phyloP scores from a whole-genome alignment of 2,113 vertebrate genomes.

The Plecturocebus donacophilus region DNA sequence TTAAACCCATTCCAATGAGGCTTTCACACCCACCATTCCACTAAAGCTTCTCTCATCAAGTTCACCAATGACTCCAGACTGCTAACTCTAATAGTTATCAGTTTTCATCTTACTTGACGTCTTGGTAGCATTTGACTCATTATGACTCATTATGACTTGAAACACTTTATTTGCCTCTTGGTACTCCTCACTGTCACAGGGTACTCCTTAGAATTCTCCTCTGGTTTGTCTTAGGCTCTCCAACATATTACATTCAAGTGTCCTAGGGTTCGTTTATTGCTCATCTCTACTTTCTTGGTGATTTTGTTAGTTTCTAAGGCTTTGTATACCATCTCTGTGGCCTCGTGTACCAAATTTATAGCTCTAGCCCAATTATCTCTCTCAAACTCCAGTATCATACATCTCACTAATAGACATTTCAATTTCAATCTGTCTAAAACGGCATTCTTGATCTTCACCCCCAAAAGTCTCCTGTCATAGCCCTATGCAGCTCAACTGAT shows the following conservation, averaged over 20 bases:
- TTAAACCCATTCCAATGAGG: not conserved
- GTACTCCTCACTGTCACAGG: not conserved
- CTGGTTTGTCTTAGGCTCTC: not conserved
- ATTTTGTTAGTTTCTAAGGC: not conserved
- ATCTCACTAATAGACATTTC: not conserved
- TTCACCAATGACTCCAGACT: not conserved
- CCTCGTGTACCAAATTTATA: not conserved
- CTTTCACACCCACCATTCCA: not conserved
- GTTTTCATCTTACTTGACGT: not conserved
- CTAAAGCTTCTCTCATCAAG: not conserved
- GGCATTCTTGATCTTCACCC: not conserved
- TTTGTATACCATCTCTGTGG: not conserved
- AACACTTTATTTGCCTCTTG: not conserved
- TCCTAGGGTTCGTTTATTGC: not conserved
- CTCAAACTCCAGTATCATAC: not conserved
- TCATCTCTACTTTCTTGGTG: not conserved
- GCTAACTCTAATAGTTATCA: not conserved
- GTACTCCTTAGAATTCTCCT: not conserved
- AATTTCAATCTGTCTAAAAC: not conserved
- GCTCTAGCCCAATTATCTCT: not conserved
- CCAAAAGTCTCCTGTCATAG: not conserved
- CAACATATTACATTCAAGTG: not conserved
- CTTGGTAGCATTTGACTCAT: not conserved
- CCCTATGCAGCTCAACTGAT: not conserved
- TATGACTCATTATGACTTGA: not conserved